phyloP scores from a whole-genome alignment of 2,113 vertebrate species.

The Dromaius novaehollandiae region DNA sequence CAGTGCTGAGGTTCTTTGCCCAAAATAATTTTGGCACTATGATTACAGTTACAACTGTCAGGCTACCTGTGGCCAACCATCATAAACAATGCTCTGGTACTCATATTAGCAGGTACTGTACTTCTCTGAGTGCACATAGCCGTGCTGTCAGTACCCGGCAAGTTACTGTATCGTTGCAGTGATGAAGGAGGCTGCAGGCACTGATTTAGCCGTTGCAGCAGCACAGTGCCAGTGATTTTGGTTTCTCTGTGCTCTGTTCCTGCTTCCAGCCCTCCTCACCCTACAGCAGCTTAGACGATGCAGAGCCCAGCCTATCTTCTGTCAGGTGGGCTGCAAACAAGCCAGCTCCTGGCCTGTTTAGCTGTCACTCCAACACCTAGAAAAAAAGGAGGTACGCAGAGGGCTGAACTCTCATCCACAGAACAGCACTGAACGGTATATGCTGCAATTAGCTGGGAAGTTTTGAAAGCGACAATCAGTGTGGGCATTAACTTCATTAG shows the following conservation, averaged over 20 bases:
- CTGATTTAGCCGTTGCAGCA: background rate
- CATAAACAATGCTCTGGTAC: too few relatives aligned
- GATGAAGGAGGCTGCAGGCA: background rate
- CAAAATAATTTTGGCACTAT: background rate
- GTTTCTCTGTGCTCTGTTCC: background rate
- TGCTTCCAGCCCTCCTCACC: background rate
- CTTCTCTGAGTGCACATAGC: background rate
- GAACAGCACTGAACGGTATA: background rate
- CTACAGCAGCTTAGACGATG: accelerated
- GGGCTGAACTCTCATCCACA: background rate
- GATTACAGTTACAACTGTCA: background rate
- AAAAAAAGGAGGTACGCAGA: background rate
- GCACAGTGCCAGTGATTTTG: background rate
- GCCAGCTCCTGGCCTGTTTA: background rate
- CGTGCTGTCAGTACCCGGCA: background rate
- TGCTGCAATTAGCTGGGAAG: background rate
- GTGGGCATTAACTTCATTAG: background rate
- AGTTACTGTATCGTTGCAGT: background rate
- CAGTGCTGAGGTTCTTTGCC: background rate
- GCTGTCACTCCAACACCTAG: background rate
- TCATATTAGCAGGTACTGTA: background rate
- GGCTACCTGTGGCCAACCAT: background rate
- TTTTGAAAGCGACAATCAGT: background rate
- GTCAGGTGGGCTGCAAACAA: background rate
- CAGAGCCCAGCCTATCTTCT: background rate